Percentiles rank a stretch among this genome's conserved stretches.
Conservation (phyloP, 2,797 vertebrate species). For the Setipinna tenuifilis region DNA sequence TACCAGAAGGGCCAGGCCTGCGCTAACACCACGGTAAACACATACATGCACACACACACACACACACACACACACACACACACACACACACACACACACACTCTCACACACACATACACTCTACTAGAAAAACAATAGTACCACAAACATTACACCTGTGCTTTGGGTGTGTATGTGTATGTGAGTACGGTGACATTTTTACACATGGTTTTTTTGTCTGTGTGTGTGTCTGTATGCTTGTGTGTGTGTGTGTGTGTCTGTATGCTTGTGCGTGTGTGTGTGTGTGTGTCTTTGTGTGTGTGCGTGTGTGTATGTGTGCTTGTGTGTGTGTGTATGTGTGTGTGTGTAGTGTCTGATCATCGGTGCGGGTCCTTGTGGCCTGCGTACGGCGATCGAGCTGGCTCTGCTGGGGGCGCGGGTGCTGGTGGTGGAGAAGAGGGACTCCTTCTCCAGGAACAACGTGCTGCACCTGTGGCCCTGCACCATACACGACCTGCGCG, state of each 20-base stretch:
- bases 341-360: constrained; percentile 88
- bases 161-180: no score
- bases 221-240: no score
- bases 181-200: no score
- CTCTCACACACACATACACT: no score
- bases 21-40: constrained; percentile 82
- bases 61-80: no score
- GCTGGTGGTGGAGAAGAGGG: constrained; percentile 94
- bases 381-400: constrained; percentile 92
- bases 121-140: no score
- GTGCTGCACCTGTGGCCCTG: constrained; percentile 97
- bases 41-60: not conserved
- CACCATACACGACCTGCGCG: constrained; percentile 93
- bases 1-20: constrained; percentile 87
- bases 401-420: constrained; percentile 91
- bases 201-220: no score
- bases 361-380: constrained; percentile 93
- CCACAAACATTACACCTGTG: no score
- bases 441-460: constrained; percentile 94
- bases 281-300: not conserved
- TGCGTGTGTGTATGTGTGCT: not conserved
- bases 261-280: not conserved
- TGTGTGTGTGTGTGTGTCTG: not conserved
- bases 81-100: not conserved
- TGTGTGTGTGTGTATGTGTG: not conserved